These are phyloP conservation scores for Drosophila colorata DNA, from an alignment of 2,888 invertebrate genomes.

Conservation along the genomic window DNA sequence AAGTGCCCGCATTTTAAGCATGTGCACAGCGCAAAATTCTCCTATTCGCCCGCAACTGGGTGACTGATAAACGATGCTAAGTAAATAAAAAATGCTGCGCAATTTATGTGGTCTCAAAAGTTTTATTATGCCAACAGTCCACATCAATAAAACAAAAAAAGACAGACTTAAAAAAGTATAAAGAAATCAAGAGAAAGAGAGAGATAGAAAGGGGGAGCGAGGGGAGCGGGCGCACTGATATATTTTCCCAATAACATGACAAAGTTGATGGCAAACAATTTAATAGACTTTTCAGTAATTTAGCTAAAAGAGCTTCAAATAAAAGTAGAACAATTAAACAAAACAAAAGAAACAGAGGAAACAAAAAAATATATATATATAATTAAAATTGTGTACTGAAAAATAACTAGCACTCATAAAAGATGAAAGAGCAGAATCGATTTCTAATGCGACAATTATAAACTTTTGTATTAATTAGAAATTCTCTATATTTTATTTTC, in stretches of 20 bases:
- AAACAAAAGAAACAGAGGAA: not conserved
- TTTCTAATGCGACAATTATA: not conserved
- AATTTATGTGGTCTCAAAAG: slow-evolving; percentile 75
- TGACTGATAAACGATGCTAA: slow-evolving; percentile 72
- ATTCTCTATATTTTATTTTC: not conserved
- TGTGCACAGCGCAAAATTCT: slow-evolving; percentile 32
- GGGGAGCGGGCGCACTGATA: slow-evolving; percentile 8
- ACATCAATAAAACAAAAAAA: slow-evolving; percentile 44
- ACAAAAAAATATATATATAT: not conserved
- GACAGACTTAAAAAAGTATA: slow-evolving; percentile 2
- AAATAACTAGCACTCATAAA: not conserved
- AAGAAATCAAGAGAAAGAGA: slow-evolving; percentile 3
- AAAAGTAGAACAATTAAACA: not conserved
- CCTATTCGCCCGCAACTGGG: slow-evolving; percentile 41
- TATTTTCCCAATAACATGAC: slow-evolving; percentile 36
- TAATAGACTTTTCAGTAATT: slow-evolving; percentile 33
- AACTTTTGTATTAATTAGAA: not conserved
- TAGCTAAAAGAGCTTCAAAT: slow-evolving; percentile 13
- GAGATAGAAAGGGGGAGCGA: not conserved
- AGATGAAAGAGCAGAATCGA: not conserved
- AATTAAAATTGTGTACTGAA: not conserved
- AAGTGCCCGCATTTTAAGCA: slow-evolving; percentile 46
- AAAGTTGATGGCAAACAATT: slow-evolving; percentile 37
- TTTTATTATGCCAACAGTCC: slow-evolving; percentile 59
- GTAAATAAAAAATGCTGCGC: slow-evolving; percentile 73